Evolutionary conservation across 2,888 invertebrate species (phyloP).

Genomic region (Aphidius colemani): DNA sequence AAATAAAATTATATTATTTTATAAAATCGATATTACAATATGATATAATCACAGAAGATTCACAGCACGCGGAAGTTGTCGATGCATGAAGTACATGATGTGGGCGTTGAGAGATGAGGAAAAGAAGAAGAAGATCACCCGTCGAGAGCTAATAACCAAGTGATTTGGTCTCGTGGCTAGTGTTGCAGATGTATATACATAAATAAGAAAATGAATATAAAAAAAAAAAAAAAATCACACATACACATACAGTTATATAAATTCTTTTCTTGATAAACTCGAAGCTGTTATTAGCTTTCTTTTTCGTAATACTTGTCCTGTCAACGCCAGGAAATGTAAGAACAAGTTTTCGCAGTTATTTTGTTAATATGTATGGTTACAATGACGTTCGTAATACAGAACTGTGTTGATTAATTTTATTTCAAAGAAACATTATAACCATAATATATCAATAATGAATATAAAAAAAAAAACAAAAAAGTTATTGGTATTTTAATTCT

Average conservation of each 20-base stretch:
- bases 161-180: constrained; percentile 36
- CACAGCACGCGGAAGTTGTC: constrained; percentile 20
- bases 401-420: no score
- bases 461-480: no score
- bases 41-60: constrained; percentile 5
- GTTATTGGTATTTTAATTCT: no score
- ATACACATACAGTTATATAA: not conserved
- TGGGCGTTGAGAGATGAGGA: constrained; percentile 21
- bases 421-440: no score
- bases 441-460: no score
- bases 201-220: constrained; percentile 14
- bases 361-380: constrained; percentile 34
- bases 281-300: constrained; percentile 56
- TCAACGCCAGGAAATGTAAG: constrained; percentile 55
- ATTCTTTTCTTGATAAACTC: constrained; percentile 20
- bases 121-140: constrained; percentile 38
- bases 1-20: no score
- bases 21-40: no score
- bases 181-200: constrained; percentile 24
- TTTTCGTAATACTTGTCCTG: constrained; percentile 56
- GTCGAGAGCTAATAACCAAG: constrained; percentile 57
- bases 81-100: not conserved
- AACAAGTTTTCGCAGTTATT: constrained; percentile 45
- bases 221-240: constrained; percentile 2
- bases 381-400: no score